phyloP scores from a whole-genome alignment of 2,113 vertebrate genomes.

The Numida meleagris region DNA sequence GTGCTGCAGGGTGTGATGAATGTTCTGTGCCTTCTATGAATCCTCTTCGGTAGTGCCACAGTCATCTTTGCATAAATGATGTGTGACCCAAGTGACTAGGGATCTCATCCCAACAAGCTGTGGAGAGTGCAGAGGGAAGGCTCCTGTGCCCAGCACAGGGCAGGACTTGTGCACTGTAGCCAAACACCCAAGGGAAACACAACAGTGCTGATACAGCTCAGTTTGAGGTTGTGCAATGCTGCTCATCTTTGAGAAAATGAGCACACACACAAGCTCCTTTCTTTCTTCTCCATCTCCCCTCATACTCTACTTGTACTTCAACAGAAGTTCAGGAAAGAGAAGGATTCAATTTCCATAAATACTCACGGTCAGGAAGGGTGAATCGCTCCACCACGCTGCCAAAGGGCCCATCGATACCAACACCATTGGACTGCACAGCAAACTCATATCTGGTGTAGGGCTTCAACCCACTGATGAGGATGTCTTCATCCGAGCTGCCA shows the following conservation, averaged over 20 bases:
- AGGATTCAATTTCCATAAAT: not conserved
- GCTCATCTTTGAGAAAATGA: not conserved
- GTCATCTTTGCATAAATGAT: not conserved
- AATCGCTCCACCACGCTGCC: slow-evolving; percentile 89
- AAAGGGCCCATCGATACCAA: slow-evolving; percentile 89
- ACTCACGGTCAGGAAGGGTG: slow-evolving; percentile 93
- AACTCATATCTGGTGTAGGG: slow-evolving; percentile 96
- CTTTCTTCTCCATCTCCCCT: not conserved
- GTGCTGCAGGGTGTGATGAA: not conserved
- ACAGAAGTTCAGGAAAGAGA: not conserved
- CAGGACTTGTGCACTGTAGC: not conserved
- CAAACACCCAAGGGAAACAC: not conserved
- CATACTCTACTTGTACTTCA: not conserved
- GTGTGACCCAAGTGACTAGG: not conserved
- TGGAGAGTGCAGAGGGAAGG: not conserved
- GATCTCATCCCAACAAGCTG: not conserved
- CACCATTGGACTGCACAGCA: slow-evolving; percentile 91
- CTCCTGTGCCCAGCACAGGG: not conserved
- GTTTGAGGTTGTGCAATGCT: not conserved
- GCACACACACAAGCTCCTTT: not conserved
- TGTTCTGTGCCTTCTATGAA: not conserved
- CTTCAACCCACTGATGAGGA: slow-evolving; percentile 89
- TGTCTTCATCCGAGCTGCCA: slow-evolving; percentile 88
- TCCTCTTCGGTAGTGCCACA: not conserved
- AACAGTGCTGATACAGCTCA: not conserved